Base-by-base conservation (phyloP, 2,888 invertebrate genomes). In the Cheilosia scutellata region DNA sequence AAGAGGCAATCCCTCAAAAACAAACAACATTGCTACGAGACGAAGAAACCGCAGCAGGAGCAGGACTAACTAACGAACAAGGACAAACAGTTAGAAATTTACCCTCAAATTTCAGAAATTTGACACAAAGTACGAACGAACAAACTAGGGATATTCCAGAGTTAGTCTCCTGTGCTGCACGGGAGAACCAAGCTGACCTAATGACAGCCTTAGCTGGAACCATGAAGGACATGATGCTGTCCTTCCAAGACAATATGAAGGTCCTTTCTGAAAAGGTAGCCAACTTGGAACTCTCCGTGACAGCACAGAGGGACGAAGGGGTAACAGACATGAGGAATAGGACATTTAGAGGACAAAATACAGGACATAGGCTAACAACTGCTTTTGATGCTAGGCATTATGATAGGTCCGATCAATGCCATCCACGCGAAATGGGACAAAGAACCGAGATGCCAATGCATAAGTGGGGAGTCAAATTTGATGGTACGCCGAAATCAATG, bases 401-500 rank as follows among this genome's bases (percentile, higher is more conserved):
- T 20, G 20, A 20, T 20, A 20, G 20, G 20, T 20, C 20, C 20
- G 20, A 20, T 0, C 20, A 20, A 20, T 20, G 20, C n/a, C n/a
- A 11, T 4, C 11, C 42, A n/a, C 42, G n/a, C 11, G 42, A 42
- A 5, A 11, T 11, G 4, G 42, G 42, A 2, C 11, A 9, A 2
- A 42, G 11, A 13, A 47, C 16, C n/a, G 47, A n/a, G 4, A 16
- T 47, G 16, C 47, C 47, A 4, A 16, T 63, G 13, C 47, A 44
- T 29, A 49, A 49, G 33, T 65, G 65, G 65, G 65, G 65, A 7
- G 13, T 65, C 4, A 65, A 51, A 9, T 65, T 65, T 49, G 49
- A 65, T 5, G 51, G 51, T 9, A 27, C 51, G 2, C 25, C 51
- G 11, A 25, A 25, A 27, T 51, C 51, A 2, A 51, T 65, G 33